Percentiles rank a stretch among this genome's conserved stretches.
phyloP scores from a whole-genome alignment of 1,140 invertebrate species.

The Drosophila sechellia region DNA sequence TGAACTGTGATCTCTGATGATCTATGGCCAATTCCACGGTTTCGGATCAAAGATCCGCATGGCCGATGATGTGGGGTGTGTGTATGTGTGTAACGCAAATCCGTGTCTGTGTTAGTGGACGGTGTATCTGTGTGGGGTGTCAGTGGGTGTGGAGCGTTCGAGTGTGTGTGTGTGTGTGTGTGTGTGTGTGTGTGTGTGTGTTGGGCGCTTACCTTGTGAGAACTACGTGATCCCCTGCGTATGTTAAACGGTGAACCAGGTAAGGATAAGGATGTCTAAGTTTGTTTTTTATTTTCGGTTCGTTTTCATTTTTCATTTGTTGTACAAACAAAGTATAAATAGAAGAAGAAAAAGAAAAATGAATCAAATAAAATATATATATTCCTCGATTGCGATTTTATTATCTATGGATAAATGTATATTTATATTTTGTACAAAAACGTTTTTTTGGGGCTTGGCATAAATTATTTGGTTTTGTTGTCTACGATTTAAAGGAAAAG shows the following conservation, averaged over 20 bases:
- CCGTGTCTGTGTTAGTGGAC: slow-evolving; percentile 6
- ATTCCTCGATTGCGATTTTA: slow-evolving; percentile 53
- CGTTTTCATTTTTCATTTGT: slow-evolving; percentile 62
- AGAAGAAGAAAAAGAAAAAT: slow-evolving; percentile 83
- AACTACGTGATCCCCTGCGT: slow-evolving; percentile 93
- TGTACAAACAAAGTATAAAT: slow-evolving; percentile 78
- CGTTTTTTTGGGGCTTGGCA: background rate
- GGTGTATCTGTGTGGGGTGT: slow-evolving; percentile 34
- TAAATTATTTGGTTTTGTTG: slow-evolving; percentile 31
- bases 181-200: slow-evolving; percentile 73
- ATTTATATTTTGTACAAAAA: slow-evolving; percentile 50
- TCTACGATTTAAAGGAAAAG: slow-evolving; percentile 50
- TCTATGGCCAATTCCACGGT: slow-evolving; percentile 4
- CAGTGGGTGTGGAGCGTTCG: slow-evolving; percentile 24
- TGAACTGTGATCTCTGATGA: background rate
- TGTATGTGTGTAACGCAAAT: slow-evolving; percentile 21
- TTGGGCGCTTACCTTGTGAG: slow-evolving; percentile 91
- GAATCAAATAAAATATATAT: slow-evolving; percentile 79
- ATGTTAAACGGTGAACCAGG: slow-evolving; percentile 98
- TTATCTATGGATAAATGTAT: slow-evolving; percentile 55
- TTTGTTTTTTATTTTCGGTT: slow-evolving; percentile 56
- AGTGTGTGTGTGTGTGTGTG: slow-evolving; percentile 60
- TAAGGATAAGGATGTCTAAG: slow-evolving; percentile 96
- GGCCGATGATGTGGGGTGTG: slow-evolving; percentile 2
- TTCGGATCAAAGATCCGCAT: background rate